Base-by-base conservation (phyloP, 2,888 invertebrate genomes). In the Conchocele bisecta region DNA sequence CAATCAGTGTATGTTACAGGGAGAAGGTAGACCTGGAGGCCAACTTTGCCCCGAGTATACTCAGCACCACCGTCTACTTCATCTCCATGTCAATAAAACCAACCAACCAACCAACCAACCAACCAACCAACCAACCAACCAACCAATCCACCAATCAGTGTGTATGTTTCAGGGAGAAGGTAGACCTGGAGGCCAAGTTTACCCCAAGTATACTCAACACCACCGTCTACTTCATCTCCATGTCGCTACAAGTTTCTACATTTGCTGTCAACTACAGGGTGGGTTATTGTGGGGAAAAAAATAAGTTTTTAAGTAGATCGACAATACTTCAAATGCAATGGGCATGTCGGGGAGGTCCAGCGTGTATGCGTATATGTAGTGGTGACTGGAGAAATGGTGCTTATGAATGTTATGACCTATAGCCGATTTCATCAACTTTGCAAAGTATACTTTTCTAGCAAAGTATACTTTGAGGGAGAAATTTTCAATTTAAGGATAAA, bases 231-330 rank as follows among this genome's bases (percentile, higher is more conserved):
- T 96, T 99, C 68, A 98, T 99, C 86, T 98, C 98, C 1, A 95
- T 99, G 95, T 95, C 98, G 17, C 93, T 99, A 73, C 99, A 99
- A 93, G 95, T 99, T 80, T 97, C 98, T 1, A 99, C 99, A 13
- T 99, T 99, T 92, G 98, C 98, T 65, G 97, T 99, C 68, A 99
- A 99, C 92, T 99, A 99, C 90, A 95, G 98, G 94, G 98, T 98
- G 92, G 91, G 91, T 63, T 31, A 33, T 28, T 11, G 11, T 20
- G 15, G 28, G 22, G 9, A 20, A 37, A 22, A 17, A 37, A 17
- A 5, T 7, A 54, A 22, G 50, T 15, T 22, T 3, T 9, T 15
- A 31, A 53, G 24, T n/a, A n/a, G n/a, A 53, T 53, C 20, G 31
- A 3, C 4, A 0, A 5, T 7, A 9, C 28, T 48, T 24, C 22